Base-by-base conservation (phyloP, 2,888 invertebrate species). In the Allophyes oxyacanthae region DNA sequence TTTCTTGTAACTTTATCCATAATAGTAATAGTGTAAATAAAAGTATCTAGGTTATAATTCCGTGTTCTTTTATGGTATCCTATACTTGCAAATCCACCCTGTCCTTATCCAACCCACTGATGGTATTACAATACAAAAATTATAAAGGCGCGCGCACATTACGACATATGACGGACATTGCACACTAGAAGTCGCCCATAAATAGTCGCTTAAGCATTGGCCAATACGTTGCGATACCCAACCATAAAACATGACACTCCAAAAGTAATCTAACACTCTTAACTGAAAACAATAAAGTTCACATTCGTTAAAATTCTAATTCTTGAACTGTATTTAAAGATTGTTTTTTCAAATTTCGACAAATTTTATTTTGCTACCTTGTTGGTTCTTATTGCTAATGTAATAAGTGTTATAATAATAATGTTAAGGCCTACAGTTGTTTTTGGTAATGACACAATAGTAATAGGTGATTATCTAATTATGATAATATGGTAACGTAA, bases 111-210 rank as follows among this genome's bases (percentile, higher is more conserved):
- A n/a, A n/a, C n/a, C n/a, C n/a, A n/a, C n/a, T n/a, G n/a, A n/a
- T n/a, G n/a, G n/a, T n/a, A n/a, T n/a, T n/a, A n/a, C n/a, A n/a
- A n/a, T n/a, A n/a, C n/a, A n/a, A n/a, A n/a, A n/a, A n/a, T 73
- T 72, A 72, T 78, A 79, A 80, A 78, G 72, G 64, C 59, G 60
- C 54, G 45, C 49, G 54, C 59, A 64, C 59, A 78, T 85, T 84
- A 57, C 84, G 58, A 68, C 76, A 84, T 40, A 45, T 32, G 15
- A 37, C 82, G 79, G 83, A 83, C 80, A 73, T 84, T 86, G 80
- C 81, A 70, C 49, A 66, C 33, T 20, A 49, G 36, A 53, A 37
- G 40, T 61, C 52, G 42, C 65, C 75, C 70, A 70, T 79, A 78
- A 72, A 67, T 75, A 72, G 65, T 58, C 74, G 60, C 44, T 48